Percentiles rank a stretch among this genome's conserved stretches.
Evolutionary conservation across 1,140 invertebrate species (phyloP).

Genomic region (Ceratina japonica): DNA sequence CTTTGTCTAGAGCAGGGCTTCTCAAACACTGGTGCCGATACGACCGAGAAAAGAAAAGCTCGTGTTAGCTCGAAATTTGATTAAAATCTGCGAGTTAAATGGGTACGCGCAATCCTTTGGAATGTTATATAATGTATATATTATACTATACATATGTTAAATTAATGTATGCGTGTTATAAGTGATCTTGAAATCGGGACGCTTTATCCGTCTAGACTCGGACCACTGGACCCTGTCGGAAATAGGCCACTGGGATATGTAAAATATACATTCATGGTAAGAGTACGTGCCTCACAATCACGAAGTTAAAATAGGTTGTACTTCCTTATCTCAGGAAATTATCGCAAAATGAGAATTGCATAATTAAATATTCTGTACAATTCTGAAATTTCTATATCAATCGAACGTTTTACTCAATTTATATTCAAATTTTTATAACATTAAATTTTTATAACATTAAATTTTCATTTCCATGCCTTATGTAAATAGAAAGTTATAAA

Average conservation of each 20-base stretch:
- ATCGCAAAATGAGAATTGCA: neutral
- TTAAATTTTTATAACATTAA: too few relatives aligned
- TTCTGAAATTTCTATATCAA: too few relatives aligned
- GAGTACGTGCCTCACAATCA: neutral
- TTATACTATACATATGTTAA: slow-evolving; percentile 36
- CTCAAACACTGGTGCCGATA: too few relatives aligned
- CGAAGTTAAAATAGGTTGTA: neutral
- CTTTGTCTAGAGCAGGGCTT: slow-evolving; percentile 17
- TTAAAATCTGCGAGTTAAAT: slow-evolving; percentile 47
- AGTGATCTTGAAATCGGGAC: slow-evolving; percentile 1
- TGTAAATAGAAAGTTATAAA: too few relatives aligned
- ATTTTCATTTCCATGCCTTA: too few relatives aligned
- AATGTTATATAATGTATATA: neutral
- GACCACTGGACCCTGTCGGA: neutral
- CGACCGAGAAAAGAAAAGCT: slow-evolving; percentile 32
- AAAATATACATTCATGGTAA: neutral
- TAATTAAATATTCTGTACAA: too few relatives aligned
- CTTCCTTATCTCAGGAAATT: neutral
- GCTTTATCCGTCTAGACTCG: slow-evolving; percentile 16
- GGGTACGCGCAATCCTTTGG: neutral
- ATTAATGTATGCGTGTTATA: neutral
- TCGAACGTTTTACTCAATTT: too few relatives aligned
- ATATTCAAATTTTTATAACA: too few relatives aligned
- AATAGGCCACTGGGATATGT: neutral
- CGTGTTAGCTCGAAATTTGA: slow-evolving; percentile 52